Evolutionary conservation across 2,888 invertebrate species (phyloP), one percentile per base, ranked within the genome.

Genomic region (Scaeva pyrastri): DNA sequence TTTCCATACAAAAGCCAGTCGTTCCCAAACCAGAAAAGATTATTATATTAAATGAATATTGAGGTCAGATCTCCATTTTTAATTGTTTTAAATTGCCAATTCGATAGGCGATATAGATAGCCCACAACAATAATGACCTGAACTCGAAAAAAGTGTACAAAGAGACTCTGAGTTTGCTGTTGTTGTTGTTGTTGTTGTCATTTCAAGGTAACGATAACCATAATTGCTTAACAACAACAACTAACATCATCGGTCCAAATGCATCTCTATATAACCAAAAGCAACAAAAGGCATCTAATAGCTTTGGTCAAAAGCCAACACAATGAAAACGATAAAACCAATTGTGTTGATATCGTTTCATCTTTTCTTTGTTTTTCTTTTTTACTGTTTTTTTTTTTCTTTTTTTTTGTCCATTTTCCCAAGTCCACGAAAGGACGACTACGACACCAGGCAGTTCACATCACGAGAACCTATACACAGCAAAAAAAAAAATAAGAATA

Each of bases 261-360:
- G 21, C 19, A 19, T 50, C 1, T 1, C 31, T 31, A 31, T 31
- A 31, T 12, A 50, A 3, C 19, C 19, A 21, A 19, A 48, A 45
- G 19, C 23, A 55, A 55, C 31, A 55, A 55, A 31, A 16, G n/a
- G 14, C n/a, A 31, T n/a, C 1, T 55, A 55, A 55, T n/a, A n/a
- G 26, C 31, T 31, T 31, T 55, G 55, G 55, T 55, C 55, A 55
- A 31, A n/a, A 55, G 55, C 55, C 55, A 55, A 55, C 55, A 31
- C 55, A 31, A 16, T 16, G 55, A 31, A n/a, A 31, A 55, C 55
- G 55, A 55, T 55, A 55, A 4, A 55, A 26, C n/a, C 55, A 55
- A 55, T 55, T 55, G n/a, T 55, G 55, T 31, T 55, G 55, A 55
- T 55, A 55, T 26, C 55, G 26, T 55, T 55, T 26, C n/a, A n/a